Conservation (phyloP, 2,797 vertebrate species). For the Spinibarbus caldwelli region DNA sequence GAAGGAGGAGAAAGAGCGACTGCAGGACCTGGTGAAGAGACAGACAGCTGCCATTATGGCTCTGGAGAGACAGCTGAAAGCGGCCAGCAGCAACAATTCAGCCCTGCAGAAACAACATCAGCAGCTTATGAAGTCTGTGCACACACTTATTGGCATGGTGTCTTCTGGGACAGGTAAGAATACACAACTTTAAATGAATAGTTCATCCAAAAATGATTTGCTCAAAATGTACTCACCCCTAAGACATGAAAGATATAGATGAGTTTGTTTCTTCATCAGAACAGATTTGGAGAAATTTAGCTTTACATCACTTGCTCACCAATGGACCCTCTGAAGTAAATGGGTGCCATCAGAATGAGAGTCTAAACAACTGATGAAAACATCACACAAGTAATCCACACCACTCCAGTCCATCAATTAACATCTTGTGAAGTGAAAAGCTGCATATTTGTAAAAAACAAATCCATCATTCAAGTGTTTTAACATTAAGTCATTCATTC, state of each 20-base stretch:
- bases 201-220: not conserved
- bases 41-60: conserved; percentile 82
- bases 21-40: conserved; percentile 80
- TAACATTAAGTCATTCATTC: not conserved
- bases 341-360: not conserved
- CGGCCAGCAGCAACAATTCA: conserved; percentile 81
- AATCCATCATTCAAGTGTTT: not conserved
- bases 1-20: conserved; percentile 79
- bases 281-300: not conserved
- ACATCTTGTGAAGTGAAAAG: not conserved
- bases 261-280: not conserved
- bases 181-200: not conserved
- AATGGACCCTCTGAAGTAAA: not conserved
- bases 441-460: not conserved
- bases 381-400: not conserved
- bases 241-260: not conserved
- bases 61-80: conserved; percentile 80
- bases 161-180: conserved; percentile 77
- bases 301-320: not conserved
- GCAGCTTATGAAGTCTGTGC: conserved; percentile 82
- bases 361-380: not conserved
- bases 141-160: conserved; percentile 78
- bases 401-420: not conserved
- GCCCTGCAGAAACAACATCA: conserved; percentile 84
- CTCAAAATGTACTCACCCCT: not conserved